phyloP scores from a whole-genome alignment of 1,140 invertebrate species.

The Proales similis region DNA sequence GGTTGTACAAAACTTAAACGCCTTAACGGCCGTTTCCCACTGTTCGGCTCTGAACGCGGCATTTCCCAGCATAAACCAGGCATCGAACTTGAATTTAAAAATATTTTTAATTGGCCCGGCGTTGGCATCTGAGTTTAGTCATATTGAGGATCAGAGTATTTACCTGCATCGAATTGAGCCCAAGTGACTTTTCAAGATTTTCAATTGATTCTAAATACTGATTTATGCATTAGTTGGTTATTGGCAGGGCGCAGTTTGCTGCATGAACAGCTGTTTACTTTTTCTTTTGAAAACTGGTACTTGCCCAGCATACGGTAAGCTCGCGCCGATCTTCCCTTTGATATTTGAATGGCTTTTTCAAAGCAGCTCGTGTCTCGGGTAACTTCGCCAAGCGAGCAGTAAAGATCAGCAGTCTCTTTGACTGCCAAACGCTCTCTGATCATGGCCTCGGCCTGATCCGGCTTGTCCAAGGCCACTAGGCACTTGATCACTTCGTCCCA shows the following conservation, averaged over 20 bases:
- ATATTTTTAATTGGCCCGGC: too few species aligned
- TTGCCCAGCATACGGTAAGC: slow-evolving; percentile 32
- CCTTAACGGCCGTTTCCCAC: slow-evolving; percentile 71
- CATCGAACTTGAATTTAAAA: slow-evolving; percentile 49
- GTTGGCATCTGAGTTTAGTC: background rate
- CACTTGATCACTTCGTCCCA: slow-evolving; percentile 89
- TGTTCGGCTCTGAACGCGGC: slow-evolving; percentile 69
- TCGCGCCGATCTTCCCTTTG: slow-evolving; percentile 54
- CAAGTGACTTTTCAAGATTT: slow-evolving; percentile 67
- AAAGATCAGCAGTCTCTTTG: slow-evolving; percentile 73
- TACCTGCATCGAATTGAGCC: slow-evolving; percentile 64
- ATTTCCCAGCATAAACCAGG: slow-evolving; percentile 79
- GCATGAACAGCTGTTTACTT: slow-evolving; percentile 37
- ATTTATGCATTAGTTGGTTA: background rate
- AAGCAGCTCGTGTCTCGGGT: slow-evolving; percentile 65
- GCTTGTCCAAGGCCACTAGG: slow-evolving; percentile 71
- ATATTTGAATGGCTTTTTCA: slow-evolving; percentile 81
- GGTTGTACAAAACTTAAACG: slow-evolving; percentile 75
- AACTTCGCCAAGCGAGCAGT: slow-evolving; percentile 79
- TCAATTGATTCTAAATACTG: slow-evolving; percentile 45
- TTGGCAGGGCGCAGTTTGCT: slow-evolving; percentile 31
- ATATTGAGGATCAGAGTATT: background rate
- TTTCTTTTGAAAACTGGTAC: slow-evolving; percentile 18
- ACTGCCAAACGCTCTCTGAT: slow-evolving; percentile 72
- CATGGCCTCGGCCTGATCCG: slow-evolving; percentile 73